Base-by-base conservation (phyloP, 2,797 vertebrate genomes). In the Rhyacichthys aspro region DNA sequence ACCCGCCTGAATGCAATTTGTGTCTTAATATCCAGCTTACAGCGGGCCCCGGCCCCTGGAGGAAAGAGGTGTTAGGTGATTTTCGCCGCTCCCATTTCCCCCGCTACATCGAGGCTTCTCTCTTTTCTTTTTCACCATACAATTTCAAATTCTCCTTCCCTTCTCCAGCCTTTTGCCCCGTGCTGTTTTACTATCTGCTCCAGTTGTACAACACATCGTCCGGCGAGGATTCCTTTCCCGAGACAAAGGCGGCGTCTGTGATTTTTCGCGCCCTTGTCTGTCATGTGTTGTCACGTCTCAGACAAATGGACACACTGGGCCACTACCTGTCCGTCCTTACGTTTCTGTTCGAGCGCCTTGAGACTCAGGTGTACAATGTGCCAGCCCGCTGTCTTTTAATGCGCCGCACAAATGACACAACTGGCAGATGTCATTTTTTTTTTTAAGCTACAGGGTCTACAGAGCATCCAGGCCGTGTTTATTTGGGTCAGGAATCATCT, bases 1-100 rank as follows among this genome's bases (percentile, higher is more conserved):
- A 97, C 95, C 96, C 86, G 94, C 91, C 94, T 94, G 94, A 95
- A 96, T 95, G 94, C 95, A 98, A 96, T 98, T 97, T 98, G 96
- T 96, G 96, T 98, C 96, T 98, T 98, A 96, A 98, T 98, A 97
- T 97, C 93, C 92, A 94, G 91, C 95, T 95, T 95, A 94, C 92
- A 93, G 90, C 91, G 86, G 23, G 93, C 93, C 89, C 87, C 80
- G 91, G 92, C 93, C 94, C 92, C 92, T 62, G 78, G 94, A 94
- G 94, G 82, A 82, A 80, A 80, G 86, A 67, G 87, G 83, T 89
- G 90, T 87, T 79, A 79, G 88, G 70, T 90, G 77, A 81, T 90
- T 91, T 84, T 78, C n/a, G 53, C 67, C 53, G 62, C 59, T 77
- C 50, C 63, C 61, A 68, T 65, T 79, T 72, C 59, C 53, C 7